phyloP scores from a whole-genome alignment of 2,888 invertebrate genomes.

The Autographa gamma region DNA sequence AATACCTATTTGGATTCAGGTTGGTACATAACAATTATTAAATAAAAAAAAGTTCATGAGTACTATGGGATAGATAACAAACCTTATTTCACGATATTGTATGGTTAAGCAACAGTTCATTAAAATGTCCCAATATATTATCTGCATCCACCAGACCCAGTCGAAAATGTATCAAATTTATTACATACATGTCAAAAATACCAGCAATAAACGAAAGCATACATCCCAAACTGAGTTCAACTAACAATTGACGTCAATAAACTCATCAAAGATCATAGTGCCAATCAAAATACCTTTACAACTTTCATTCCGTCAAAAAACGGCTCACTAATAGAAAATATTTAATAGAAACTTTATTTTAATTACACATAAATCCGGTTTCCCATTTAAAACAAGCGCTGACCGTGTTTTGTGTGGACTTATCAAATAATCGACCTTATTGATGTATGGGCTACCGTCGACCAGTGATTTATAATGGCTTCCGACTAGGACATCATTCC shows the following conservation, averaged over 20 bases:
- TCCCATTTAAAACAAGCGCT: slow-evolving; percentile 66
- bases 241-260: slow-evolving; percentile 62
- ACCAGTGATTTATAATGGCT: slow-evolving; percentile 86
- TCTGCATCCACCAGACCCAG: not conserved
- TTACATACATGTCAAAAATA: slow-evolving; percentile 36
- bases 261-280: slow-evolving; percentile 71
- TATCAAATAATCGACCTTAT: slow-evolving; percentile 87
- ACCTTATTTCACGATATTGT: too few species aligned
- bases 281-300: slow-evolving; percentile 78
- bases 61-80: too few species aligned
- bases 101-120: not conserved
- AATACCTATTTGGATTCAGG: too few species aligned
- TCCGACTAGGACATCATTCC: slow-evolving; percentile 88
- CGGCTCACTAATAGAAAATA: slow-evolving; percentile 71
- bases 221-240: slow-evolving; percentile 48
- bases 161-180: not conserved
- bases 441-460: slow-evolving; percentile 87
- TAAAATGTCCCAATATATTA: too few species aligned
- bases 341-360: slow-evolving; percentile 78
- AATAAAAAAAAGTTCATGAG: too few species aligned
- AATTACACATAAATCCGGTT: slow-evolving; percentile 69
- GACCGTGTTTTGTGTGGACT: slow-evolving; percentile 79
- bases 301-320: slow-evolving; percentile 70
- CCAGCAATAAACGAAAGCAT: slow-evolving; percentile 52
- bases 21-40: too few species aligned